These are phyloP conservation scores for Salvelinus namaycush DNA, from an alignment of 2,113 vertebrate species.

Conservation along the genomic window DNA sequence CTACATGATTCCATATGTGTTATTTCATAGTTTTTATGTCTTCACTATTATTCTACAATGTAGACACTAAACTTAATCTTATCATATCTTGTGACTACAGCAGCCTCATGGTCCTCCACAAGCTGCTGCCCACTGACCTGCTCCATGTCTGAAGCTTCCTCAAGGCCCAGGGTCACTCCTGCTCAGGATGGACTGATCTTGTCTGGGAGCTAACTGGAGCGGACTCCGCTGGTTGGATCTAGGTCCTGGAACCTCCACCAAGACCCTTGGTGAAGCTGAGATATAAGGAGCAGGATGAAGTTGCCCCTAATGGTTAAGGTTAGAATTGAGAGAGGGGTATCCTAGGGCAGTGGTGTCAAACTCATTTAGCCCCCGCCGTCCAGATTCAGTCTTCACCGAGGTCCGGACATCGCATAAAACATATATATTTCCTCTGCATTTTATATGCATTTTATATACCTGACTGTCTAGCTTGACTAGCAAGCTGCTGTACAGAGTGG, in stretches of 20 bases:
- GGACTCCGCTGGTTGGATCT: neutral
- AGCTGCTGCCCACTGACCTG: neutral
- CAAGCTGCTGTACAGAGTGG: too few species aligned
- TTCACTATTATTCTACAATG: too few species aligned
- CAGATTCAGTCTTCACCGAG: too few species aligned
- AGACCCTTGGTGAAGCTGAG: neutral
- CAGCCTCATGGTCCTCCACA: slow-evolving; percentile 31
- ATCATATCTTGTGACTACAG: slow-evolving; percentile 4
- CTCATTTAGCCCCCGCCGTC: too few species aligned
- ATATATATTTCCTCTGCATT: too few species aligned
- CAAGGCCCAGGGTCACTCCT: slow-evolving; percentile 7
- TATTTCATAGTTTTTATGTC: too few species aligned
- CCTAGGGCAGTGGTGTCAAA: too few species aligned
- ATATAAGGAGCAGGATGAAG: neutral
- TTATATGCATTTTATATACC: too few species aligned
- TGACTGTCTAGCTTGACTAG: too few species aligned
- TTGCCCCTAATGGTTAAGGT: neutral
- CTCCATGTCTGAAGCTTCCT: slow-evolving; percentile 15
- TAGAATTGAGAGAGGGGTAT: too few species aligned
- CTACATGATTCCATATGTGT: too few species aligned
- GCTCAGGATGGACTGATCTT: neutral
- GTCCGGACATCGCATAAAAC: too few species aligned
- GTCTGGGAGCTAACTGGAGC: neutral
- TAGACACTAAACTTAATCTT: neutral
- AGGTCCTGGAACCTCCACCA: neutral